Percentiles rank a stretch among this genome's conserved stretches.
Evolutionary conservation across 2,888 invertebrate genomes (phyloP).

Genomic region (Chaetogeoica ovagalla): DNA sequence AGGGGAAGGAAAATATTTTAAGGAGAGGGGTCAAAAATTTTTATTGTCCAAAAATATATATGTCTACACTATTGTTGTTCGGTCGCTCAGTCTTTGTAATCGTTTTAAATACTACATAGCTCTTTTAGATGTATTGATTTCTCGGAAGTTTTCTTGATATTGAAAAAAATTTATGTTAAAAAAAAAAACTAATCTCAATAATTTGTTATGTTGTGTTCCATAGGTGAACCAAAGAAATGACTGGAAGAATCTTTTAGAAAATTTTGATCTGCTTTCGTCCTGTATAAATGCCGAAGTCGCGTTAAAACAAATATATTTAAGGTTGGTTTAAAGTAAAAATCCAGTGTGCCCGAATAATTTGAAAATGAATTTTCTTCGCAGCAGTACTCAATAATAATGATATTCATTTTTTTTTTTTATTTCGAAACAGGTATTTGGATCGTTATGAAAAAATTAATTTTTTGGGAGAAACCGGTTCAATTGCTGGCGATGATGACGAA

Average conservation of each 20-base stretch:
- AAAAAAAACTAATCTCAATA: too few relatives aligned
- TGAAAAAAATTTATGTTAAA: too few relatives aligned
- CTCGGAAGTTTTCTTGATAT: too few relatives aligned
- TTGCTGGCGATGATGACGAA: conserved; percentile 75
- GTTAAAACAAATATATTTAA: conserved; percentile 79
- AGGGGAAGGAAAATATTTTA: too few relatives aligned
- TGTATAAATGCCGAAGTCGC: conserved; percentile 89
- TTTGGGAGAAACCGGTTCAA: conserved; percentile 85
- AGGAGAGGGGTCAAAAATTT: too few relatives aligned
- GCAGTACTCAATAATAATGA: not conserved
- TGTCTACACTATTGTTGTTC: too few relatives aligned
- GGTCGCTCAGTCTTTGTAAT: too few relatives aligned
- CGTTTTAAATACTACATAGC: too few relatives aligned
- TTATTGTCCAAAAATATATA: too few relatives aligned
- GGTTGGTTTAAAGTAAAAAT: conserved; percentile 63
- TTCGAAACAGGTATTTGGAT: conserved; percentile 67
- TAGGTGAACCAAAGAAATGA: conserved; percentile 86
- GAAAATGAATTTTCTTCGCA: not conserved
- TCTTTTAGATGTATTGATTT: too few relatives aligned
- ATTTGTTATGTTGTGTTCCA: conserved; percentile 56
- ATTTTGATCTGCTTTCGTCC: conserved; percentile 75
- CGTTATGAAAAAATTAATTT: conserved; percentile 90
- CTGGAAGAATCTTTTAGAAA: conserved; percentile 81
- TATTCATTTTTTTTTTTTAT: not conserved
- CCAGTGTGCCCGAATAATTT: not conserved